phyloP scores from a whole-genome alignment of 2,113 vertebrate species.

The Chroicocephalus ridibundus region DNA sequence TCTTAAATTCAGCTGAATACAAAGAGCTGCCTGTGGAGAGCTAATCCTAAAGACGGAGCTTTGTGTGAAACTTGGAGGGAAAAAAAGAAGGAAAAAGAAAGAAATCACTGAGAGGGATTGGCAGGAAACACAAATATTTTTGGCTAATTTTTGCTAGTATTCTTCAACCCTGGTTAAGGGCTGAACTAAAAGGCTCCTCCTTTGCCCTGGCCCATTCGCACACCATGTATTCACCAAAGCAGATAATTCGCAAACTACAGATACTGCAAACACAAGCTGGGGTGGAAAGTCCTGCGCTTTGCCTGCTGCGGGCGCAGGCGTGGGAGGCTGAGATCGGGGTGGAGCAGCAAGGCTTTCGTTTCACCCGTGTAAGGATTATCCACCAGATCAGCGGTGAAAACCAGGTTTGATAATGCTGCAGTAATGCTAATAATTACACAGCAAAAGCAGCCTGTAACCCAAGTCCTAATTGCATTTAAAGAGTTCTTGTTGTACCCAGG shows the following conservation, averaged over 20 bases:
- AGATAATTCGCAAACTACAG: background rate
- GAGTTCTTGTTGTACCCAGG: background rate
- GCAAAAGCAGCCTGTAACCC: background rate
- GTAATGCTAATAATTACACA: slow-evolving; percentile 22
- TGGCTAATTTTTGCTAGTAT: slow-evolving; percentile 24
- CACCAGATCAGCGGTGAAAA: background rate
- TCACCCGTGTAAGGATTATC: background rate
- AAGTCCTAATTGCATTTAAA: background rate
- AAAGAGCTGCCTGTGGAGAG: slow-evolving; percentile 76
- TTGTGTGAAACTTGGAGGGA: slow-evolving; percentile 58
- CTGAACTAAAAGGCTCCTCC: background rate
- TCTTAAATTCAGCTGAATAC: slow-evolving; percentile 68
- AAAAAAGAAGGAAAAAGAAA: background rate
- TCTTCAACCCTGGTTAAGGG: background rate
- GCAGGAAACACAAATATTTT: slow-evolving; percentile 49
- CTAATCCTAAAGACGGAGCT: slow-evolving; percentile 62
- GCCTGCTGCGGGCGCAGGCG: background rate
- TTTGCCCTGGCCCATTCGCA: background rate
- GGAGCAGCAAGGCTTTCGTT: background rate
- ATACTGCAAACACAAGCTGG: background rate
- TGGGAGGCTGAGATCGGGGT: background rate
- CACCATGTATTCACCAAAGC: background rate
- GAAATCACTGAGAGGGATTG: slow-evolving; percentile 37
- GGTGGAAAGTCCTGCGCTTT: background rate
- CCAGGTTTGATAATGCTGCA: background rate